These are phyloP conservation scores for Acrossocheilus wenchowensis DNA, from an alignment of 2,797 vertebrate genomes.

Conservation along the genomic window DNA sequence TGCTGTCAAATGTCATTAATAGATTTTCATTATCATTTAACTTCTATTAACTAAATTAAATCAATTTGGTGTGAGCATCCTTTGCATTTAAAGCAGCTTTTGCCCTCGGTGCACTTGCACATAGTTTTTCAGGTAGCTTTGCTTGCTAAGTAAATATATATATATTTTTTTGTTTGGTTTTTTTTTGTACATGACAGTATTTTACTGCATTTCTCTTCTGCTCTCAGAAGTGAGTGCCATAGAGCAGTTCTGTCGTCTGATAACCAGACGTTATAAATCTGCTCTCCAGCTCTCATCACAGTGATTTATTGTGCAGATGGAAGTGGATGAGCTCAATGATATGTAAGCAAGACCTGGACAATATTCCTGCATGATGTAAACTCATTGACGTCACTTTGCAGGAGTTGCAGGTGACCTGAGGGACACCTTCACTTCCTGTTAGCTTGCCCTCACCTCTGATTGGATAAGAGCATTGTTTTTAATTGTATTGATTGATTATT, in stretches of 20 bases:
- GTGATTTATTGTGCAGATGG: slow-evolving; percentile 15
- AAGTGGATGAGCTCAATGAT: slow-evolving; percentile 8
- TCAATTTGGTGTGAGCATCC: too few species aligned
- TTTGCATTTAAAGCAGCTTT: too few species aligned
- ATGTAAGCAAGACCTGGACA: neutral
- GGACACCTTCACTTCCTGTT: neutral
- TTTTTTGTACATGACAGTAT: neutral
- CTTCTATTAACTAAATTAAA: too few species aligned
- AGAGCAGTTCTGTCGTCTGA: neutral
- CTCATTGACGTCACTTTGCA: neutral
- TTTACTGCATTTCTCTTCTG: neutral
- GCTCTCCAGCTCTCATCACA: neutral
- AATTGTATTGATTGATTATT: neutral
- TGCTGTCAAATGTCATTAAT: too few species aligned
- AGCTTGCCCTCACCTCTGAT: neutral
- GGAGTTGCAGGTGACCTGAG: neutral
- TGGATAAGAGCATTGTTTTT: neutral
- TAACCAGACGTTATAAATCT: neutral
- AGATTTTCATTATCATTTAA: too few species aligned
- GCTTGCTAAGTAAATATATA: too few species aligned
- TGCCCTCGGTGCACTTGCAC: too few species aligned
- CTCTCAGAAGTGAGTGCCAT: neutral
- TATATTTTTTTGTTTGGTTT: too few species aligned
- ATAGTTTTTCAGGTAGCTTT: too few species aligned
- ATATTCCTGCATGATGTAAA: neutral